Evolutionary conservation across 92 coral and sea anemone genomes (phyloP).

Genomic region (Plumapathes pennacea): DNA sequence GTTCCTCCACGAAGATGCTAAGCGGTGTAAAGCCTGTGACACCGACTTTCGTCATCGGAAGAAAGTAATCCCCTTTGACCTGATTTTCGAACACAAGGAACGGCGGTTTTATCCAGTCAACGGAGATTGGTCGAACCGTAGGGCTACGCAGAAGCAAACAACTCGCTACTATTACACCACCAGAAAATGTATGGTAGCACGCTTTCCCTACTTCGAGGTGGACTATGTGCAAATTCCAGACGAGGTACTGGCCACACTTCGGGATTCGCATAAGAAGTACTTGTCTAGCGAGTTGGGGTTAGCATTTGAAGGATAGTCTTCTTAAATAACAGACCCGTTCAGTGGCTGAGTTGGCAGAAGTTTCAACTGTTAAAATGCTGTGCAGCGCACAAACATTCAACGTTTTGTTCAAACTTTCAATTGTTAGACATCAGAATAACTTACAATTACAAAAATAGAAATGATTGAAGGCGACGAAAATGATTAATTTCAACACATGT

Average conservation of each 20-base stretch:
- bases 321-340: too few species aligned
- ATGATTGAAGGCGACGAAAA: too few species aligned
- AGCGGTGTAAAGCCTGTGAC: slow-evolving; percentile 43
- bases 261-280: slow-evolving; percentile 19
- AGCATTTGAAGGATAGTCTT: slow-evolving; percentile 1
- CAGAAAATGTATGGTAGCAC: slow-evolving; percentile 7
- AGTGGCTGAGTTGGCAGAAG: too few species aligned
- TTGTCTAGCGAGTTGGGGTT: slow-evolving; percentile 14
- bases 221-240: slow-evolving; percentile 14
- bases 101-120: slow-evolving; percentile 36
- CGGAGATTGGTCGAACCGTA: slow-evolving; percentile 40
- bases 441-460: too few species aligned
- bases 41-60: slow-evolving; percentile 34
- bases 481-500: too few species aligned
- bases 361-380: too few species aligned
- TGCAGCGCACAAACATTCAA: too few species aligned
- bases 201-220: slow-evolving; percentile 22
- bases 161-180: slow-evolving; percentile 17
- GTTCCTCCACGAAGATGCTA: slow-evolving; percentile 31
- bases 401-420: too few species aligned
- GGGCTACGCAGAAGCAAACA: slow-evolving; percentile 15
- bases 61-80: slow-evolving; percentile 29
- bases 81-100: slow-evolving; percentile 30
- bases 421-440: too few species aligned
- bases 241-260: slow-evolving; percentile 2